phyloP scores from a whole-genome alignment of 1,140 invertebrate genomes.

The Melanaphis sacchari region DNA sequence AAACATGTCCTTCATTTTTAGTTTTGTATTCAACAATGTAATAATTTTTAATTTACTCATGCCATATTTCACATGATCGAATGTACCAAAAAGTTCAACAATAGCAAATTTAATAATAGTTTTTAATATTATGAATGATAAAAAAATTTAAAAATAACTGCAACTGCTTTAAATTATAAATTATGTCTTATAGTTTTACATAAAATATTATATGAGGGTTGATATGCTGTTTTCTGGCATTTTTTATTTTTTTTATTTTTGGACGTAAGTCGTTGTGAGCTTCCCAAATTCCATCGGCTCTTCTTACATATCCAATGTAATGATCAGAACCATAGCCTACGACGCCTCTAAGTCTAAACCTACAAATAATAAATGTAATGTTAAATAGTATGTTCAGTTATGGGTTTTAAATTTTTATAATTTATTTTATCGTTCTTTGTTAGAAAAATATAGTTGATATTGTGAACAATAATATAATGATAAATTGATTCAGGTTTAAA shows the following conservation, averaged over 20 bases:
- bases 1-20: background rate
- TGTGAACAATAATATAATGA: background rate
- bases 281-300: slow-evolving; percentile 3
- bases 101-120: background rate
- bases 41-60: background rate
- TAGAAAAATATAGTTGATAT: background rate
- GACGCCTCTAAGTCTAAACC: background rate
- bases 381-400: background rate
- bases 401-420: background rate
- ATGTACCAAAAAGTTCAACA: background rate
- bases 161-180: slow-evolving; percentile 19
- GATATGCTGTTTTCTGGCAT: background rate
- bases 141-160: background rate
- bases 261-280: slow-evolving; percentile 18
- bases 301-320: background rate
- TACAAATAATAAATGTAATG: background rate
- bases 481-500: background rate
- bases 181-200: slow-evolving; percentile 10
- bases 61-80: background rate
- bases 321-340: background rate
- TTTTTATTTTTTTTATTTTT: slow-evolving; percentile 17
- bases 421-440: background rate
- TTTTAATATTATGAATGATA: background rate
- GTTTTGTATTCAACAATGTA: background rate
- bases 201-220: slow-evolving; percentile 17